Percentiles rank a stretch among this genome's conserved stretches.
Conservation (phyloP, 2,113 vertebrate species). For the Taurulus bubalis region DNA sequence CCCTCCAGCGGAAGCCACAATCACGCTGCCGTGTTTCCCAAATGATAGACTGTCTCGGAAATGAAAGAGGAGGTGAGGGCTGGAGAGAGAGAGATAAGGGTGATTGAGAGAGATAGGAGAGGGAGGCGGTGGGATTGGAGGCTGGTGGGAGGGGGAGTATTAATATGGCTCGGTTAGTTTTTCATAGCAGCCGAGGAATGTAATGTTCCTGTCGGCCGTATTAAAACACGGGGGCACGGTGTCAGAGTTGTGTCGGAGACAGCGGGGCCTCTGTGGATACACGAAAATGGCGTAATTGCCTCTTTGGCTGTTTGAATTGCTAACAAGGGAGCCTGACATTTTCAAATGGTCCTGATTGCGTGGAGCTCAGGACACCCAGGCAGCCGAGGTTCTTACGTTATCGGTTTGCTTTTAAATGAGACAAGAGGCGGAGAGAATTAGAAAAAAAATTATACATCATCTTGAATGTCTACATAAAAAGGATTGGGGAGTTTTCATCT, state of each 20-base stretch:
- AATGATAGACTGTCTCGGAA: slow-evolving; percentile 86
- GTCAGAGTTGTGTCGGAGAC: slow-evolving; percentile 85
- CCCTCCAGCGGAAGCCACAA: slow-evolving; percentile 83
- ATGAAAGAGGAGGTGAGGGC: slow-evolving; percentile 84
- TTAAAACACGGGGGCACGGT: slow-evolving; percentile 83
- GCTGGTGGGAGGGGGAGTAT: slow-evolving; percentile 66
- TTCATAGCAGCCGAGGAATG: slow-evolving; percentile 84
- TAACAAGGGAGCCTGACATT: slow-evolving; percentile 89
- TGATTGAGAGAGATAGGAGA: slow-evolving; percentile 72
- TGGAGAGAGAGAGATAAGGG: slow-evolving; percentile 68
- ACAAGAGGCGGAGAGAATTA: slow-evolving; percentile 20
- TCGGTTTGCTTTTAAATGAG: slow-evolving; percentile 77
- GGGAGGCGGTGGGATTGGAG: slow-evolving; percentile 32
- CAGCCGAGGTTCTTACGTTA: slow-evolving; percentile 27
- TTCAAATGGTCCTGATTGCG: slow-evolving; percentile 83
- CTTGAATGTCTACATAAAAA: slow-evolving; percentile 48
- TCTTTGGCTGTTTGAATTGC: slow-evolving; percentile 86
- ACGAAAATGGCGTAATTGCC: slow-evolving; percentile 88
- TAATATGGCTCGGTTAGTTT: slow-evolving; percentile 86
- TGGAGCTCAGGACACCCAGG: slow-evolving; percentile 77
- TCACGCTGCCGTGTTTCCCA: slow-evolving; percentile 77
- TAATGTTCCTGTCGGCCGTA: slow-evolving; percentile 81
- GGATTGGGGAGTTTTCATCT: slow-evolving; percentile 35
- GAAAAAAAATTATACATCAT: slow-evolving; percentile 29
- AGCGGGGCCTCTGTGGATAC: slow-evolving; percentile 82